phyloP scores from a whole-genome alignment of 2,113 vertebrate genomes.

The Neotoma lepida region DNA sequence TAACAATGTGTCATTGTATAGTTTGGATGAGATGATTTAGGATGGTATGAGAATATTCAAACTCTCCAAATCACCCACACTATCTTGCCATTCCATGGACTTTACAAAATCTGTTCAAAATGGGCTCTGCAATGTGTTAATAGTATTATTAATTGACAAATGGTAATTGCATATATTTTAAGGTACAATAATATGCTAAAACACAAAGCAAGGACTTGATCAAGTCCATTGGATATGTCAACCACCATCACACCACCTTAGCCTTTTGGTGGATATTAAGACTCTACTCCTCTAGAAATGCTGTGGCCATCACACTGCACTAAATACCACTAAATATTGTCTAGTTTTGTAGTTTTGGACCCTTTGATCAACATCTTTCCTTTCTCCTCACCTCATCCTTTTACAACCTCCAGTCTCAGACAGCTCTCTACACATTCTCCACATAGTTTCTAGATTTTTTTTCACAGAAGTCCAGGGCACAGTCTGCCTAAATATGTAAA shows the following conservation, averaged over 20 bases:
- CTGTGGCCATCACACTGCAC: rapidly evolving
- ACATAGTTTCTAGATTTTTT: background rate
- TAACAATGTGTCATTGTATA: constrained; percentile 62
- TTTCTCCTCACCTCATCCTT: background rate
- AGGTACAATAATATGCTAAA: no score
- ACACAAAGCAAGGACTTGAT: background rate
- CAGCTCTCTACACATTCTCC: background rate
- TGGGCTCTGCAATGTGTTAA: background rate
- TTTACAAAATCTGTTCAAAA: constrained; percentile 51
- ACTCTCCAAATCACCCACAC: constrained; percentile 75
- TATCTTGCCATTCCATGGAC: constrained; percentile 63
- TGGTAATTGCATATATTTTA: background rate
- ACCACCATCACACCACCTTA: background rate
- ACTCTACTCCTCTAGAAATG: background rate
- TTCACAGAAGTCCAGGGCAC: background rate
- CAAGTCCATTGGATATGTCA: background rate
- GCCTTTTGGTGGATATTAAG: background rate
- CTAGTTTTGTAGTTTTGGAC: background rate
- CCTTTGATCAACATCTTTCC: background rate
- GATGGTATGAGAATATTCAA: constrained; percentile 76
- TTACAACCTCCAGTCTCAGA: background rate
- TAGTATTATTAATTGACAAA: background rate
- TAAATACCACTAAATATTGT: no score
- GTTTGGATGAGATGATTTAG: constrained; percentile 68
- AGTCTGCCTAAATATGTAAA: background rate